Base-by-base conservation (phyloP, 1,140 invertebrate species). In the Drosophila dunni region DNA sequence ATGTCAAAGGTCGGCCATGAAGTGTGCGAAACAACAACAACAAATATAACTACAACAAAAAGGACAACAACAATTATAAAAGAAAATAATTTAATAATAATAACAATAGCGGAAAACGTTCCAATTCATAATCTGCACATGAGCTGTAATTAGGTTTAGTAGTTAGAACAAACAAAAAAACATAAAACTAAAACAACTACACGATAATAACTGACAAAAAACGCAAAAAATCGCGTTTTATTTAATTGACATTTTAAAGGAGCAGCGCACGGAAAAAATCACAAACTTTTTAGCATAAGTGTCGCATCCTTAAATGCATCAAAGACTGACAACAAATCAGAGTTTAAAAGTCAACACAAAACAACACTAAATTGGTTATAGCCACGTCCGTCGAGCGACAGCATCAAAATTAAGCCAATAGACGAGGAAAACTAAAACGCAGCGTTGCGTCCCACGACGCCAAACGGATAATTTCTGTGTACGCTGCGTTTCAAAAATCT, bases 1-100 rank as follows among this genome's bases (percentile, higher is more conserved):
- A 88, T 88, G 84, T 88, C 83, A 88, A 89, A 88, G 84, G 84
- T 89, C 83, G 84, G 73, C 83, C 83, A 86, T 86, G 82, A 86
- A 86, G 82, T 86, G 83, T 81, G 80, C 79, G 68, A 70, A 79
- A 76, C 68, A 67, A 75, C 72, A 76, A 54, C 65, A 58, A 66
- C 63, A 62, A 78, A 65, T 11, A 75, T 38, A 57, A 53, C 65
- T 50, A 78, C 81, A 58, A 74, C 45, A 80, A 63, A 62, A 74
- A 74, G 42, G 44, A 75, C 60, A 69, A 54, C 34, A 58, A 61
- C 56, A 53, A 70, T 53, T 57, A 44, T 70, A 75, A 70, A 63
- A 57, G 36, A 69, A 42, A 56, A 40, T 10, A 40, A 40, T 40
- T 29, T 29, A 29, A 29, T 29, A 29, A 29, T 29, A 29, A 29